These are phyloP conservation scores for Chironomus riparius DNA, from an alignment of 2,888 invertebrate genomes.

Conservation along the genomic window DNA sequence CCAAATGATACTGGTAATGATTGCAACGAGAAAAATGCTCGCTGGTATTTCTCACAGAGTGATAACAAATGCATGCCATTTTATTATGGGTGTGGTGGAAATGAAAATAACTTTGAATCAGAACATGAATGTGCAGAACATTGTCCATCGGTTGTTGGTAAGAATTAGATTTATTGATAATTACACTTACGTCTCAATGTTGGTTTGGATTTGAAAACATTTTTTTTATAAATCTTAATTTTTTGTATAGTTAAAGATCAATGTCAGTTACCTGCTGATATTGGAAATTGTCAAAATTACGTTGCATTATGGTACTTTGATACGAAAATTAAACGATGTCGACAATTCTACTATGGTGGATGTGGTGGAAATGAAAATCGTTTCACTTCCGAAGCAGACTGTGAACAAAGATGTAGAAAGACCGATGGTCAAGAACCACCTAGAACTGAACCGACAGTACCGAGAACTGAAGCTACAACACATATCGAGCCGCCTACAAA, in stretches of 20 bases:
- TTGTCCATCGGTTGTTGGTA: conserved; percentile 73
- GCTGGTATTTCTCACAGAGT: conserved; percentile 76
- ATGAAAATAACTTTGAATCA: conserved; percentile 73
- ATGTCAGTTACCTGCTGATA: conserved; percentile 65
- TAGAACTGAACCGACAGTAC: conserved; percentile 28
- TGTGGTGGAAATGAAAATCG: conserved; percentile 89
- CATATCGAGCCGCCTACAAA: neutral
- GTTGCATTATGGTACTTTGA: conserved; percentile 76
- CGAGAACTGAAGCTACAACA: conserved; percentile 18
- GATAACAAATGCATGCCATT: conserved; percentile 86
- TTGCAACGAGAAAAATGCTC: conserved; percentile 64
- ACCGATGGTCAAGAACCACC: conserved; percentile 43
- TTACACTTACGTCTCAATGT: too few relatives aligned
- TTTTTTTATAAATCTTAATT: neutral
- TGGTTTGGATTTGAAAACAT: too few relatives aligned
- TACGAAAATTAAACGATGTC: conserved; percentile 60
- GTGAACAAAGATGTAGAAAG: conserved; percentile 54
- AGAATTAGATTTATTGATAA: conserved; percentile 40
- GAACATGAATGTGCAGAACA: conserved; percentile 62
- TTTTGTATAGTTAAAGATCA: conserved; percentile 49
- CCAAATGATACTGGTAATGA: conserved; percentile 60
- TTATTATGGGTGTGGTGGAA: conserved; percentile 89
- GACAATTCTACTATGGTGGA: conserved; percentile 80
- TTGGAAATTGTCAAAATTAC: conserved; percentile 71
- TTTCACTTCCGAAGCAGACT: conserved; percentile 59